A percentile compares a stretch with the other conserved stretches of the same genome.
phyloP scores from a whole-genome alignment of 2,113 vertebrate genomes.

The Dasyornis broadbenti region DNA sequence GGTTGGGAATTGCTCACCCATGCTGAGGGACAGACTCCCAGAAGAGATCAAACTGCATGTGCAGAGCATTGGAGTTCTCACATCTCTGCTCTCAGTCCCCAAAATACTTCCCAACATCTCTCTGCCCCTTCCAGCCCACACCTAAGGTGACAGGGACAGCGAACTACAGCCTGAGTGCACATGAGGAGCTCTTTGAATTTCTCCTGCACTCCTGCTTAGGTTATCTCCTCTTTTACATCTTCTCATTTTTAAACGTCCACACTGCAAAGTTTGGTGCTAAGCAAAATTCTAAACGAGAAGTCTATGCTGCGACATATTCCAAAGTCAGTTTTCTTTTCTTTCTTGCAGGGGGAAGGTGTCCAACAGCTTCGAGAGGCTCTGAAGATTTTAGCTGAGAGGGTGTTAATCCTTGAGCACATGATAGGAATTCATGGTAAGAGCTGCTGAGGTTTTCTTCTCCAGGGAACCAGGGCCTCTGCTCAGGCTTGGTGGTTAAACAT shows the following conservation, averaged over 20 bases:
- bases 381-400: constrained; percentile 95
- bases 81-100: background rate
- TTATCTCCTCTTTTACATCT: background rate
- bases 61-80: background rate
- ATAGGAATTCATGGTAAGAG: constrained; percentile 91
- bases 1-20: background rate
- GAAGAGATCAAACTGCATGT: background rate
- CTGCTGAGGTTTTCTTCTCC: background rate
- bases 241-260: background rate
- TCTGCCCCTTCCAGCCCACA: background rate
- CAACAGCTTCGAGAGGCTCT: constrained; percentile 95
- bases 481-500: background rate
- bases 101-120: background rate
- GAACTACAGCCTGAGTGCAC: background rate
- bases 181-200: background rate
- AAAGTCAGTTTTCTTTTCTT: background rate
- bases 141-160: background rate
- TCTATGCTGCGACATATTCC: background rate
- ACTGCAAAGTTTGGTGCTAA: background rate
- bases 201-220: background rate
- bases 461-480: background rate
- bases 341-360: constrained; percentile 81
- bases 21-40: background rate
- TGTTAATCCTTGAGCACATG: constrained; percentile 97
- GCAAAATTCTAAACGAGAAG: background rate